Evolutionary conservation across 2,797 vertebrate species (phyloP).

Genomic region (Falco columbarius): DNA sequence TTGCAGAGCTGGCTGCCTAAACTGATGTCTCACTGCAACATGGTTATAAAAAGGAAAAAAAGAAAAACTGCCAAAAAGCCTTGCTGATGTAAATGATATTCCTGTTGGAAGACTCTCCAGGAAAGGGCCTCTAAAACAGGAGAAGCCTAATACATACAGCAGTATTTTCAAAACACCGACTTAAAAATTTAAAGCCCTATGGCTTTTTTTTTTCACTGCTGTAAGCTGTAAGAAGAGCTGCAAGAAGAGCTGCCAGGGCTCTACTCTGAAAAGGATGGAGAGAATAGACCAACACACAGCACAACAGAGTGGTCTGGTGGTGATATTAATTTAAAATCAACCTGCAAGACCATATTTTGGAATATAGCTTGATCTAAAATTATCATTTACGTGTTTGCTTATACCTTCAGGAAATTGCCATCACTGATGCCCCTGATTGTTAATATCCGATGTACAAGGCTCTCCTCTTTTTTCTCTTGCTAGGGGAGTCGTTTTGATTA

Average conservation of each 20-base stretch:
- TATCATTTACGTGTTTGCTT: not conserved
- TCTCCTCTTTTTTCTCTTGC: not conserved
- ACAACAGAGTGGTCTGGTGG: not conserved
- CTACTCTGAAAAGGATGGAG: not conserved
- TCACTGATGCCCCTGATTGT: not conserved
- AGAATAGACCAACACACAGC: not conserved
- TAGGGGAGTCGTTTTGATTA: not conserved
- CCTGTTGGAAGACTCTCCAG: conserved; percentile 63
- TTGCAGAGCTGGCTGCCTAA: conserved; percentile 67
- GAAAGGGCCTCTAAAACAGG: conserved; percentile 56
- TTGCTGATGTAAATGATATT: conserved; percentile 70
- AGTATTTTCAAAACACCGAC: conserved; percentile 58
- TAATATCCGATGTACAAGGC: fast-evolving
- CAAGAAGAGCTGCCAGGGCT: conserved; percentile 1
- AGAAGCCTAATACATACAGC: conserved; percentile 61
- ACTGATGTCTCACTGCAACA: conserved; percentile 67
- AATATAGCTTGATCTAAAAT: not conserved
- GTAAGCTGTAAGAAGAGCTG: conserved; percentile 1
- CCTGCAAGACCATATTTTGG: not conserved
- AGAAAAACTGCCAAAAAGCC: conserved; percentile 64
- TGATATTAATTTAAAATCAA: not conserved
- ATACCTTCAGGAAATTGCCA: not conserved
- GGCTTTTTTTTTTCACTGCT: not conserved
- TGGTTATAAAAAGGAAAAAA: conserved; percentile 63
- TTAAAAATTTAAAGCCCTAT: conserved; percentile 66